Evolutionary conservation across 2,797 vertebrate genomes (phyloP).

Genomic region (Anniella stebbinsi): DNA sequence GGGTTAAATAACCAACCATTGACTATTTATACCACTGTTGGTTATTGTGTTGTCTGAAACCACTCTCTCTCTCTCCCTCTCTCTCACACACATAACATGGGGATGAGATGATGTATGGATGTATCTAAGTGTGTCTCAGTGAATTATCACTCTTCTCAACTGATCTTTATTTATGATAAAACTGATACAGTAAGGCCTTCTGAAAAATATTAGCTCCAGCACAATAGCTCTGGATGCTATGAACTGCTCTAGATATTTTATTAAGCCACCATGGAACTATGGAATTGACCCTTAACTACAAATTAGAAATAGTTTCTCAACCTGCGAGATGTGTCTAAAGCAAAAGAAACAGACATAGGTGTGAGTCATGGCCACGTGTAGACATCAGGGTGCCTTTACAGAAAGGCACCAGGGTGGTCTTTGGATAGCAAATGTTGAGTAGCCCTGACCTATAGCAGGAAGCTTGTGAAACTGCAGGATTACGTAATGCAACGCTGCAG

Average conservation of each 20-base stretch:
- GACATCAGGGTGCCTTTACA: not conserved
- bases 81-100: too few species aligned
- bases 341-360: not conserved
- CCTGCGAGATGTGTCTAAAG: not conserved
- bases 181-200: not conserved
- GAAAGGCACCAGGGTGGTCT: not conserved
- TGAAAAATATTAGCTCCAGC: not conserved
- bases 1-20: too few species aligned
- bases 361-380: not conserved
- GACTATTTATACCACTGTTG: too few species aligned
- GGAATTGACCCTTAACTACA: not conserved
- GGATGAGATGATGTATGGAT: too few species aligned
- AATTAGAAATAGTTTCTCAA: slow-evolving; percentile 4
- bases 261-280: not conserved
- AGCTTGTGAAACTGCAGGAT: slow-evolving; percentile 27
- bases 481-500: not conserved
- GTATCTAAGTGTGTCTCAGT: too few species aligned
- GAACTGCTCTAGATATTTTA: not conserved
- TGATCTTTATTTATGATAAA: not conserved
- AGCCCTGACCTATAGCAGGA: not conserved
- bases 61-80: not conserved
- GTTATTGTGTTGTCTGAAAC: too few species aligned
- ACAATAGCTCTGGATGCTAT: not conserved
- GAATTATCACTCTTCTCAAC: not conserved
- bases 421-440: not conserved